Base-by-base conservation (phyloP, 2,113 vertebrate species). In the Lagenorhynchus albirostris region DNA sequence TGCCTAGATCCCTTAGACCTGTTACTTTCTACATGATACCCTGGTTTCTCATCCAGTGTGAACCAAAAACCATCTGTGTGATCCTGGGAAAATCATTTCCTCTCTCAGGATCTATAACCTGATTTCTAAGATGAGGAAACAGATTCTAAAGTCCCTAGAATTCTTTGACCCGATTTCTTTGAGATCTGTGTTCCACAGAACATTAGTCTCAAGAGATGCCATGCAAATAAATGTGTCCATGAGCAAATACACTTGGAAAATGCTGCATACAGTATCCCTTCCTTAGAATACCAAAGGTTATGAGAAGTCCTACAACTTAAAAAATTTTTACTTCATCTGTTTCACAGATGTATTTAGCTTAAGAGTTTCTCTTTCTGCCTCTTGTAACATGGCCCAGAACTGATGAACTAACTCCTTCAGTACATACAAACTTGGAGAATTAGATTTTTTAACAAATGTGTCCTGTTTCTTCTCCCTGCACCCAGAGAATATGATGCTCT, bases 341-440 rank as follows among this genome's bases (percentile, higher is more conserved):
- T 96, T 96, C 84, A 67, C 91, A 84, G 89, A 79, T 94, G 60
- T 89, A 83, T 53, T 58, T 90, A 70, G n/a, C 73, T 62, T 80
- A 89, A 79, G 79, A 83, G 89, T 76, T 70, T 90, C 23, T 82
- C 93, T 85, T 81, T 96, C 76, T 95, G 60, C n/a, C 71, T 65
- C 68, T 94, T 84, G 13, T 81, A 74, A 85, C 38, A 71, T 29
- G 62, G 67, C 77, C 63, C 92, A 89, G 65, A 86, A 86, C 29
- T 15, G 36, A 58, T 44, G 36, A 50, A 91, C n/a, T 73, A 84
- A 58, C 36, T 60, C 6, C 82, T 68, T 93, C n/a, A 73, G 12
- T 58, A 58, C 15, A 63, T 2, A 9, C 41, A 53, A 53, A 33
- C 38, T 88, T 47, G 26, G 15, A 77, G 44, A 89, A 33, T 80